Percentiles rank a stretch among this genome's conserved stretches.
Conservation (phyloP, 1,140 invertebrate species). For the Ceratitis capitata region DNA sequence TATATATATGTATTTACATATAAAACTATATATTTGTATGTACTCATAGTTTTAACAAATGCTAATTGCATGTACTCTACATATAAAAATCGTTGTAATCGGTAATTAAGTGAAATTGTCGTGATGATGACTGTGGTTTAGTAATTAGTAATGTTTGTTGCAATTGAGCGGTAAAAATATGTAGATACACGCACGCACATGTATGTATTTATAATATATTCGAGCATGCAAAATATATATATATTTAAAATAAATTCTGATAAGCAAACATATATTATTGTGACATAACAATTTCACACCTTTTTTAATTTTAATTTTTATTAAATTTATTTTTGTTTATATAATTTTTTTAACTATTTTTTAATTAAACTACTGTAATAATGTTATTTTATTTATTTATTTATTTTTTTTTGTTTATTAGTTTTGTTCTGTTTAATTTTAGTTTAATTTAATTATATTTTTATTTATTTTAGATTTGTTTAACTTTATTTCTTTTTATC, state of each 20-base stretch:
- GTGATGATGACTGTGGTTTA: slow-evolving; percentile 34
- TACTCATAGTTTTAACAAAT: no score
- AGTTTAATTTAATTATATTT: no score
- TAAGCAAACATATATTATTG: background rate
- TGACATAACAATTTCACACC: background rate
- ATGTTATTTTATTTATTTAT: no score
- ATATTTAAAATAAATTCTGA: background rate
- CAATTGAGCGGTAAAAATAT: slow-evolving; percentile 29
- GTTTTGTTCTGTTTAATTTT: no score
- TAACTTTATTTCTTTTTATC: no score
- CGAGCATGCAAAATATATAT: no score
- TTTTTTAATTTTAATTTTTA: no score
- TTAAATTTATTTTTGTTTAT: no score
- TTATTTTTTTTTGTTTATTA: no score
- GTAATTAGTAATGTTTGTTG: slow-evolving; percentile 44
- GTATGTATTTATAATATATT: background rate
- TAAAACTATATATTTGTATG: background rate
- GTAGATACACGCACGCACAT: background rate
- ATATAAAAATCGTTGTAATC: background rate
- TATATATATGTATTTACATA: background rate
- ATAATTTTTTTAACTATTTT: no score
- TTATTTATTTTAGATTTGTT: no score
- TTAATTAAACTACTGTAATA: no score
- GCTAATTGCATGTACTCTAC: background rate
- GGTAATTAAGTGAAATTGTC: slow-evolving; percentile 1